Conservation (phyloP, 1,140 invertebrate species). For the Pachypsylla venusta region DNA sequence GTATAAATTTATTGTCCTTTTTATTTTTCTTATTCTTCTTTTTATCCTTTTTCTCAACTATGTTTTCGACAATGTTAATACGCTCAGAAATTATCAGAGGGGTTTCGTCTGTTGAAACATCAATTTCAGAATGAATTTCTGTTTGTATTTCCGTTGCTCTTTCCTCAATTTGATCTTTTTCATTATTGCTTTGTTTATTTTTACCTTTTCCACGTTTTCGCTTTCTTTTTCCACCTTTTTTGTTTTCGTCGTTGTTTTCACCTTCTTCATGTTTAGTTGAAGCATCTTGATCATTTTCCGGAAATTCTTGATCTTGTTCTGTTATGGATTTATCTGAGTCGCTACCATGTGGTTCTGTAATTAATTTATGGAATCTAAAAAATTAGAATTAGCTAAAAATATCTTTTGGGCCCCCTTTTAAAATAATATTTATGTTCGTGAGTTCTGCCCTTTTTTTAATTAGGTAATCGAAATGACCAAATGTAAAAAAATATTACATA, state of each 20-base stretch:
- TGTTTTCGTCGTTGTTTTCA: neutral
- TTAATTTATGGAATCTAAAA: too few species aligned
- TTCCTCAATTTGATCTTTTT: constrained; percentile 8
- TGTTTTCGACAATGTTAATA: constrained; percentile 9
- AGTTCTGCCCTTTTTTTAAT: too few species aligned
- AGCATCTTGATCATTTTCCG: too few species aligned
- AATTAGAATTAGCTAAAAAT: too few species aligned
- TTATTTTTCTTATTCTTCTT: constrained; percentile 2
- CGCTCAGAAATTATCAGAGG: neutral
- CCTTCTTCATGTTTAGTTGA: neutral
- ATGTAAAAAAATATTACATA: too few species aligned
- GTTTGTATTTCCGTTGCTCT: constrained; percentile 7
- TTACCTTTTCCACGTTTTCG: neutral
- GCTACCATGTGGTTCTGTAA: too few species aligned
- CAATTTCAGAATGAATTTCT: neutral
- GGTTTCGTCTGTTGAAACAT: neutral
- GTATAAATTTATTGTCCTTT: constrained; percentile 7
- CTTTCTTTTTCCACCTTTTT: constrained; percentile 1
- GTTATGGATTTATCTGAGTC: too few species aligned
- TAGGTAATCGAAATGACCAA: too few species aligned
- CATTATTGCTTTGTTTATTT: neutral
- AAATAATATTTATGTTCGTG: too few species aligned
- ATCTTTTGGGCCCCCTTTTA: too few species aligned
- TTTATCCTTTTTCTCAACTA: constrained; percentile 11
- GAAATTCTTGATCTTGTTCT: too few species aligned